A percentile compares a stretch with the other conserved stretches of the same genome.
These are phyloP conservation scores for Clunio marinus DNA, from an alignment of 2,888 invertebrate species.

Conservation along the genomic window DNA sequence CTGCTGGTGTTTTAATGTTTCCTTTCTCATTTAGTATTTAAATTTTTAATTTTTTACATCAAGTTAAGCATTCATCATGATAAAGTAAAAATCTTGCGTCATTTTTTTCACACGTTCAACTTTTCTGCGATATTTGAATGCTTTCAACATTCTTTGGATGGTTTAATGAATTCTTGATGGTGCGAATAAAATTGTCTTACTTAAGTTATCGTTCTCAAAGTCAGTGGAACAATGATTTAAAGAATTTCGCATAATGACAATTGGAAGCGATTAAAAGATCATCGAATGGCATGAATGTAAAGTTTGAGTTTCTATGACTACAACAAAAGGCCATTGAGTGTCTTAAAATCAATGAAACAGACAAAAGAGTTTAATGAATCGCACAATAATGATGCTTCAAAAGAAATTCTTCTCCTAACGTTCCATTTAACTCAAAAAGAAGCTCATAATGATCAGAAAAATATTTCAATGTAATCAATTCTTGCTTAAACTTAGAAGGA, in stretches of 20 bases:
- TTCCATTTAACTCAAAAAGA: no score
- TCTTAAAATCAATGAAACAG: background rate
- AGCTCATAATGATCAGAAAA: no score
- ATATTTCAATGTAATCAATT: no score
- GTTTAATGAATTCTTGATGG: no score
- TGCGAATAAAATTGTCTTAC: no score
- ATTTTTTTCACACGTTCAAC: background rate
- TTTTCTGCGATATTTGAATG: background rate
- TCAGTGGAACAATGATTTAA: no score
- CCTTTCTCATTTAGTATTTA: background rate
- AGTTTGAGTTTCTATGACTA: background rate
- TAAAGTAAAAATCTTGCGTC: background rate
- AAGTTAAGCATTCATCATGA: constrained; percentile 5
- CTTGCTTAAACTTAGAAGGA: no score
- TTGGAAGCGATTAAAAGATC: background rate
- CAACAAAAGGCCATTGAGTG: background rate
- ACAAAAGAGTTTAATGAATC: background rate
- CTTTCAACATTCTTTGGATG: no score
- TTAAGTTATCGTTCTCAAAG: no score
- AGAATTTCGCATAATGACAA: no score
- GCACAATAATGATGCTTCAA: background rate
- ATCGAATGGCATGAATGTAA: background rate
- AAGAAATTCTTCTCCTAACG: no score
- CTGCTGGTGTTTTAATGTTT: no score
- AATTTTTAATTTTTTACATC: background rate